Percentiles rank a stretch among this genome's conserved stretches.
Conservation (phyloP, 1,140 invertebrate genomes). For the Megathymus violae region DNA sequence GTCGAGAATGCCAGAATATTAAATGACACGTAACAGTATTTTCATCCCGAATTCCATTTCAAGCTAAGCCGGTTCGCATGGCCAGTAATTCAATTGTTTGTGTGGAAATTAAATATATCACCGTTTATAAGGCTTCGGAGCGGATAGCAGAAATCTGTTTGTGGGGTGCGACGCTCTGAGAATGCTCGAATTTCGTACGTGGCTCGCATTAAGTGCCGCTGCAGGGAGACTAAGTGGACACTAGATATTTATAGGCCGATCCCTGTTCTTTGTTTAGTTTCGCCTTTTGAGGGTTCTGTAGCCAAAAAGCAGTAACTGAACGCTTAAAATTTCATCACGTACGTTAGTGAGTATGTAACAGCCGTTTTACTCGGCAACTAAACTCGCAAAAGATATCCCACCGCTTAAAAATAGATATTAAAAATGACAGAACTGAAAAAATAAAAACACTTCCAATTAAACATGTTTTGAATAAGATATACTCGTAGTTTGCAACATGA, state of each 20-base stretch:
- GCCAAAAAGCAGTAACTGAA: too few species aligned
- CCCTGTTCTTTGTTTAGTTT: neutral
- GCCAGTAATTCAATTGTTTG: constrained; percentile 30
- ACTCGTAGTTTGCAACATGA: too few species aligned
- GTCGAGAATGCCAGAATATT: neutral
- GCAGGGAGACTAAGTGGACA: neutral
- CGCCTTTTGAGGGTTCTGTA: too few species aligned
- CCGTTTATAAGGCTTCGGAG: constrained; percentile 20
- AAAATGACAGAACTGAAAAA: too few species aligned
- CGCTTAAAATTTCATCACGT: too few species aligned
- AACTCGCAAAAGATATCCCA: too few species aligned
- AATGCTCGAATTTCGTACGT: constrained; percentile 25
- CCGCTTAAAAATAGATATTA: too few species aligned
- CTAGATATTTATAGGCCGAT: constrained; percentile 2
- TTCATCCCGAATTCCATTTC: neutral
- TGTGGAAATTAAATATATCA: constrained; percentile 28
- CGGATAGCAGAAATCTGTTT: constrained; percentile 25
- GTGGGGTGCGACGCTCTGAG: constrained; percentile 1
- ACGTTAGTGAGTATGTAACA: too few species aligned
- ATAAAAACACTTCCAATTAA: too few species aligned
- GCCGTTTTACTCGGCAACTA: too few species aligned
- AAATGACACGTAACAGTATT: constrained; percentile 1
- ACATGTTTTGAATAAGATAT: too few species aligned
- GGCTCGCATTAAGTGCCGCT: constrained; percentile 12
- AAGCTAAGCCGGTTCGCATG: constrained; percentile 11